Base-by-base conservation (phyloP, 2,797 vertebrate genomes). In the Chaetodon trifasciatus region DNA sequence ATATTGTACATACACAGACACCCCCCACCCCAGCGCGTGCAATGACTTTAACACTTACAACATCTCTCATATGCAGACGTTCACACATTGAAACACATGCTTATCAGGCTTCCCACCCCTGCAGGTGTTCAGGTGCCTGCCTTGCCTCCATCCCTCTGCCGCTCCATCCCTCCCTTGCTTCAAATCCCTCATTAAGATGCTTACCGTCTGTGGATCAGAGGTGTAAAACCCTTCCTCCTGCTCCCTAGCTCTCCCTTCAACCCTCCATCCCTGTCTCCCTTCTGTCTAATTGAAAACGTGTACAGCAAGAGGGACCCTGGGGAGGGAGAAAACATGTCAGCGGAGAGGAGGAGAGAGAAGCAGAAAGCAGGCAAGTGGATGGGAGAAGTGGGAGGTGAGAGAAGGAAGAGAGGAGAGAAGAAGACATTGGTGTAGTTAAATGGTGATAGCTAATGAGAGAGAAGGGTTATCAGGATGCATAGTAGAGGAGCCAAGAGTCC, bases 201-300 rank as follows among this genome's bases (percentile, higher is more conserved):
- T 91, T 89, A 88, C 83, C 76, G 91, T 86, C 88, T 89, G 91
- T 85, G 89, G 91, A 91, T 93, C 90, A 91, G 91, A 93, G 91
- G 92, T 91, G 90, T 92, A 90, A 93, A 92, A 86, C 66, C 89
- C 89, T 78, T 88, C 88, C 91, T 91, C 87, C 82, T 85, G 83
- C 86, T 91, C 75, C 80, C 61, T 61, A 76, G 82, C 87, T 81
- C 79, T 88, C 76, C 56, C 67, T 74, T 91, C 80, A 83, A 74
- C 86, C 88, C 75, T 73, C 84, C 85, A 71, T 91, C 91, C 86
- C 83, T 63, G 79, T 77, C 74, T 93, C 93, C 87, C 92, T 88
- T 88, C 86, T 84, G 86, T 90, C 91, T 93, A 94, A 93, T 94
- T 95, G 92, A 94, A 93, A 93, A 91, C 74, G 67, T 91, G 89